Conservation (phyloP, 2,888 invertebrate species). For the Rhodophaea formosa region DNA sequence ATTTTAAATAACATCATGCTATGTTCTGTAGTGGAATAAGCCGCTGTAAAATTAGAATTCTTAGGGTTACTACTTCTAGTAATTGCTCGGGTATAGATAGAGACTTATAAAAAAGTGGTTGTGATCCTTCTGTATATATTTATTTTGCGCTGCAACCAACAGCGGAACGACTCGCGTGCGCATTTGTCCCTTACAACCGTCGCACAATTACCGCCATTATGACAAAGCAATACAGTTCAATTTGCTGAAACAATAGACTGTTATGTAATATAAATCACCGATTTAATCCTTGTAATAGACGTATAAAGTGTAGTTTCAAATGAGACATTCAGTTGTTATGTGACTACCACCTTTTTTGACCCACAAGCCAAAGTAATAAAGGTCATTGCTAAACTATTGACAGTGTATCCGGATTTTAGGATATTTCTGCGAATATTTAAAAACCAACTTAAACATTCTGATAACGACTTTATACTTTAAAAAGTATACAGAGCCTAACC, state of each 20-base stretch:
- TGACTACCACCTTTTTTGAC: conserved; percentile 37
- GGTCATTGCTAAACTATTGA: conserved; percentile 36
- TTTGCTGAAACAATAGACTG: conserved; percentile 23
- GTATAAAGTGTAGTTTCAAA: conserved; percentile 24
- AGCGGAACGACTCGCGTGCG: conserved; percentile 61
- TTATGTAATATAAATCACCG: not conserved
- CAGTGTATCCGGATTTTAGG: conserved; percentile 21
- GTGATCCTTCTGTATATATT: not conserved
- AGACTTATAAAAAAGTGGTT: not conserved
- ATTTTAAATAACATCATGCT: too few species aligned
- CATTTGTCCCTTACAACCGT: conserved; percentile 28
- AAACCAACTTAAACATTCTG: conserved; percentile 19
- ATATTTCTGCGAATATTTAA: too few species aligned
- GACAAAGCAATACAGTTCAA: conserved; percentile 25
- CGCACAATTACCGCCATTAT: conserved; percentile 29
- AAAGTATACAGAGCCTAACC: too few species aligned
- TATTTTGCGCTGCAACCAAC: conserved; percentile 31
- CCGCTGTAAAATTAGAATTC: too few species aligned
- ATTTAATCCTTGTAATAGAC: conserved; percentile 7
- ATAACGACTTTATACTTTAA: too few species aligned
- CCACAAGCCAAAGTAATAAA: conserved; percentile 37
- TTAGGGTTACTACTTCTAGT: too few species aligned
- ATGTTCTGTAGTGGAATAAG: too few species aligned
- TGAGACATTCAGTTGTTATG: not conserved
- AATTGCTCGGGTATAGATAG: too few species aligned